Evolutionary conservation across 2,888 invertebrate genomes (phyloP), one percentile per base, ranked within the genome.

Genomic region (Nasonia oneida): DNA sequence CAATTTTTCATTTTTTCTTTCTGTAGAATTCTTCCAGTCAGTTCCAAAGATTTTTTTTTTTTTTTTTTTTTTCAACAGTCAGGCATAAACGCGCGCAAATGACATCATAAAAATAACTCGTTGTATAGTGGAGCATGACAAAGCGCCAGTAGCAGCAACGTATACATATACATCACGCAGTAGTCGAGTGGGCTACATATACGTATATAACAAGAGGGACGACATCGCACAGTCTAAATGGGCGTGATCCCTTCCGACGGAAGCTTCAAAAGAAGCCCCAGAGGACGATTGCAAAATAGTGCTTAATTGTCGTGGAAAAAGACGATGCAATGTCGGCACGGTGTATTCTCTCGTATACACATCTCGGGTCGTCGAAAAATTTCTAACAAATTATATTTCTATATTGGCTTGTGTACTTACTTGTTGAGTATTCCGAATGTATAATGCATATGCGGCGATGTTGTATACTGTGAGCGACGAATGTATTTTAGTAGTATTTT

Each of bases 241-340:
- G 47, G 47, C 47, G 12, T 76, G 50, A 81, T 23, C 71, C 71
- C 67, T 81, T 81, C 81, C 61, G 76, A 77, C 71, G 81, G 81
- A 81, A 85, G 77, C 81, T 71, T 81, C 77, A 81, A 81, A 81
- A 73, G 85, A 85, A 85, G 81, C 80, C 84, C 18, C 61, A 42
- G 78, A 61, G 50, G 64, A 73, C 77, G 76, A 81, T 81, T 81
- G 85, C 76, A 85, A 81, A 85, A 81, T 76, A 64, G 71, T 73
- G 74, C 77, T 77, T 81, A 75, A 67, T 73, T 33, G 15, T 5
- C 73, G 77, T 39, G 77, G 77, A 73, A 57, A 70, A n/a, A 84
- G 18, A 78, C 47, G 61, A 64, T 64, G 64, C 74, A 67, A 61
- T 33, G 42, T 8, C n/a, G 70, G 70, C 70, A 23, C 23, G 23